Evolutionary conservation across 1,140 invertebrate genomes (phyloP).

Genomic region (Drosophila serrata): DNA sequence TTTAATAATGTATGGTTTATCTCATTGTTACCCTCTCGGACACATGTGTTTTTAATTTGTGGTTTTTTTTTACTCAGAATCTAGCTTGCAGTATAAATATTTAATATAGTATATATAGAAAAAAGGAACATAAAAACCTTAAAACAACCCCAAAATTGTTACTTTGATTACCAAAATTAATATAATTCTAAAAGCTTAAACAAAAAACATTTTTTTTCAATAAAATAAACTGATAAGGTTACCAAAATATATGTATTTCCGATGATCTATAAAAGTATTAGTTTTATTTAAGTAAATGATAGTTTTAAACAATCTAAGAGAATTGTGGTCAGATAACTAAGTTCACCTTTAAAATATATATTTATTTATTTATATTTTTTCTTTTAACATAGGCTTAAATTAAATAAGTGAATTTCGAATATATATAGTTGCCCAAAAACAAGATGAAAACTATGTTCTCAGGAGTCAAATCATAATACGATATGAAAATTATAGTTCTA

Average conservation of each 20-base stretch:
- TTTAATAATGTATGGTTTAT: no score
- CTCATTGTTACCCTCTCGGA: no score
- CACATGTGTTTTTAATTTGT: no score
- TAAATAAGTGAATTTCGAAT: neutral
- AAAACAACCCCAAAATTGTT: no score
- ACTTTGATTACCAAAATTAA: neutral
- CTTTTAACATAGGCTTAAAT: conserved; percentile 1
- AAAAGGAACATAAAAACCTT: no score
- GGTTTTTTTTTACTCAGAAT: no score
- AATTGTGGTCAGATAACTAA: conserved; percentile 1
- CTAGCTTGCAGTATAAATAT: no score
- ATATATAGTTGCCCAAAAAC: neutral
- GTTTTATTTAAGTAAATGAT: conserved; percentile 5
- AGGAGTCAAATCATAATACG: neutral
- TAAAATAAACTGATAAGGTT: neutral
- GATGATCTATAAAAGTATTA: neutral
- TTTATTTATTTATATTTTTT: neutral
- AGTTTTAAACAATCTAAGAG: conserved; percentile 1
- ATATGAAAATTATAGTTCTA: neutral
- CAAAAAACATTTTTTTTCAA: neutral
- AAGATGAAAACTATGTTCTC: neutral
- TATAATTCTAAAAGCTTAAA: neutral
- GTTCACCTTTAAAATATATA: neutral
- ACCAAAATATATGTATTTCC: neutral
- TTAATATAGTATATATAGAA: no score